A percentile compares a stretch with the other conserved stretches of the same genome.
phyloP scores from a whole-genome alignment of 53 echinoderm and acorn worm genomes.

The Crossaster papposus region DNA sequence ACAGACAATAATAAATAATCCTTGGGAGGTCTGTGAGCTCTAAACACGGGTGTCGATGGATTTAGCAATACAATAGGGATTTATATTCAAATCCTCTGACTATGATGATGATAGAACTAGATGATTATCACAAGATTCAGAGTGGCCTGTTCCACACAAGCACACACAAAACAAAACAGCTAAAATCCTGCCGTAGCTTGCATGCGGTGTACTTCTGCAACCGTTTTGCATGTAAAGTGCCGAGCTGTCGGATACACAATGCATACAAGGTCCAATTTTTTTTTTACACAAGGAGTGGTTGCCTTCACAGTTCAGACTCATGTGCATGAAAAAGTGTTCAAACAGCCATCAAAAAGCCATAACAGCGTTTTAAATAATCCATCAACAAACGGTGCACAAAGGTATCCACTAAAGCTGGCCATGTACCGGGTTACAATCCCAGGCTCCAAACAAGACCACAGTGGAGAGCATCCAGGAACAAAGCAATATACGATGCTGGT shows the following conservation, averaged over 20 bases:
- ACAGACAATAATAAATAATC: slow-evolving; percentile 23
- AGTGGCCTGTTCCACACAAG: neutral
- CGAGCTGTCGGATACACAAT: too few relatives aligned
- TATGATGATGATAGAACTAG: neutral
- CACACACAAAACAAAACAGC: too few relatives aligned
- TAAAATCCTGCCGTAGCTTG: too few relatives aligned
- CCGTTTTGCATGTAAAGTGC: too few relatives aligned
- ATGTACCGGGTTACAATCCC: neutral
- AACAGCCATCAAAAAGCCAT: neutral
- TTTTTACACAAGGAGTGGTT: neutral
- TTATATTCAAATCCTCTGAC: neutral
- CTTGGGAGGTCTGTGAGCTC: neutral
- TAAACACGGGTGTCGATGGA: slow-evolving; percentile 21
- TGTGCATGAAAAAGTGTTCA: neutral
- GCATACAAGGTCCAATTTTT: neutral
- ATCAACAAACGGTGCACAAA: neutral
- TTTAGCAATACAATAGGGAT: neutral
- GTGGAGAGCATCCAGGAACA: too few relatives aligned
- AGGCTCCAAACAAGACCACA: too few relatives aligned
- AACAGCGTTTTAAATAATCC: too few relatives aligned
- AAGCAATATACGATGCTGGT: too few relatives aligned
- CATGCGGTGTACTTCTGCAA: too few relatives aligned
- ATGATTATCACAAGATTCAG: neutral
- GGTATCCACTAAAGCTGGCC: neutral
- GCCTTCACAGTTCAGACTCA: neutral